Evolutionary conservation across 2,113 vertebrate genomes (phyloP), one percentile per base, ranked within the genome.

Genomic region (Sylvia atricapilla): DNA sequence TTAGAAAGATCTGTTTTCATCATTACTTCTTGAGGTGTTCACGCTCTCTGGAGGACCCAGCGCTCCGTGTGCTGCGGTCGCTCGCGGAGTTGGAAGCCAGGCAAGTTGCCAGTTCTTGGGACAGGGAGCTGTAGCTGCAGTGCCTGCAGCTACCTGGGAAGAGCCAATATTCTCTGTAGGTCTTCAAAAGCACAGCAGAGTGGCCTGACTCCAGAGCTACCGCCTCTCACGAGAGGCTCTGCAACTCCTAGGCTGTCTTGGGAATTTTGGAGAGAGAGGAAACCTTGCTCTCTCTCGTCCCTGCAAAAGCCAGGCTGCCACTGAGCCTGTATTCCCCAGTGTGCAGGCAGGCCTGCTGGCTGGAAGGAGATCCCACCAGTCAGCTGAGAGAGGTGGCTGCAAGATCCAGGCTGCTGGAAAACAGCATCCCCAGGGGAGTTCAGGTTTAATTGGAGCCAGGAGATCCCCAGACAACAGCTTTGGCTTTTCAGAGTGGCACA

Each of bases 241-340:
- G 8, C 76, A 63, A 4, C 20, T 59, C 16, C 79, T 59, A 9
- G 4, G 31, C 39, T 72, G 47, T 21, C 66, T 56, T 6, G 60
- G 79, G 70, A 88, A 63, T 31, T 83, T 25, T 23, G 10, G 7
- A 13, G 17, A 92, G 41, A 72, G n/a, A 62, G 16, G 22, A 43
- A 92, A 86, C 77, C 23, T 46, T 55, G 12, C 23, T 50, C 56
- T 55, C 43, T 50, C n/a, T 59, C 62, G 37, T 6, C 31, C 7
- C 27, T 76, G 78, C 53, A 53, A 31, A 85, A 25, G 15, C 64
- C 24, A 5, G 12, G 56, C 52, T 73, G 49, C 11, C 35, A 20
- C 0, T 16, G 37, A 82, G 46, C 22, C 44, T 4, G 11, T 24
- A 10, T 6, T 13, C 21, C n/a, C 5, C 43, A 27, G 23, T 0